These are phyloP conservation scores for Xyrichtys novacula DNA, from an alignment of 2,797 vertebrate species.

Conservation along the genomic window DNA sequence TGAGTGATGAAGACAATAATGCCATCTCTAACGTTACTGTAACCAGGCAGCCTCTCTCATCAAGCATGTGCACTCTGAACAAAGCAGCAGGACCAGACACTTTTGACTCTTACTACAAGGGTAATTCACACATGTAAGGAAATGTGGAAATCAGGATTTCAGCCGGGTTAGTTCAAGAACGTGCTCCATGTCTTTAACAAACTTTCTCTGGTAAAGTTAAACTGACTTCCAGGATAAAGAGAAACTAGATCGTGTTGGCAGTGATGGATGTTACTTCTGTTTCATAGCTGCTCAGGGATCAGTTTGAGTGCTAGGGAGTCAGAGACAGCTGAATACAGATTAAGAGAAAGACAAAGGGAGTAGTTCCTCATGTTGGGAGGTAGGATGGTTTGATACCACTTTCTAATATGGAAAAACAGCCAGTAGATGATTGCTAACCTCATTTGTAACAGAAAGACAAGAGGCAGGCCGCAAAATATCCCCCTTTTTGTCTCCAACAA, in stretches of 20 bases:
- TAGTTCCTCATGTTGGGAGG: background rate
- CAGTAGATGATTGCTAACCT: background rate
- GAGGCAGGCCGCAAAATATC: no score
- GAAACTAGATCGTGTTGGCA: conserved; percentile 3
- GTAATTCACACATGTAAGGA: conserved; percentile 18
- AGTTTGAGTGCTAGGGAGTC: conserved; percentile 10
- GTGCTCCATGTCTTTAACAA: background rate
- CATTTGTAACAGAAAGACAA: background rate
- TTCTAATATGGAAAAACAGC: background rate
- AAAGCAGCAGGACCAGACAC: conserved; percentile 40
- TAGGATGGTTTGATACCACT: background rate
- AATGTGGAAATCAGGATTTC: conserved; percentile 21
- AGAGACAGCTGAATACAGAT: conserved; percentile 14
- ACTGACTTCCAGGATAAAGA: background rate
- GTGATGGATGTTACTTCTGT: conserved; percentile 9
- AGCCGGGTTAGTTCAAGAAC: conserved; percentile 7
- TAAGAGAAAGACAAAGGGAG: background rate
- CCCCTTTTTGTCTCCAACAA: no score
- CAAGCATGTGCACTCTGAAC: conserved; percentile 53
- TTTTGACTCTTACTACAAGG: conserved; percentile 22
- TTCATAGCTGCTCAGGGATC: conserved; percentile 19
- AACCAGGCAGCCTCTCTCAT: conserved; percentile 48
- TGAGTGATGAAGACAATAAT: conserved; percentile 51
- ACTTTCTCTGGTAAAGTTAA: background rate
- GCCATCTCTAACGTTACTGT: conserved; percentile 65